These are phyloP conservation scores for Conops quadrifasciatus DNA, from an alignment of 2,888 invertebrate genomes.

Conservation along the genomic window DNA sequence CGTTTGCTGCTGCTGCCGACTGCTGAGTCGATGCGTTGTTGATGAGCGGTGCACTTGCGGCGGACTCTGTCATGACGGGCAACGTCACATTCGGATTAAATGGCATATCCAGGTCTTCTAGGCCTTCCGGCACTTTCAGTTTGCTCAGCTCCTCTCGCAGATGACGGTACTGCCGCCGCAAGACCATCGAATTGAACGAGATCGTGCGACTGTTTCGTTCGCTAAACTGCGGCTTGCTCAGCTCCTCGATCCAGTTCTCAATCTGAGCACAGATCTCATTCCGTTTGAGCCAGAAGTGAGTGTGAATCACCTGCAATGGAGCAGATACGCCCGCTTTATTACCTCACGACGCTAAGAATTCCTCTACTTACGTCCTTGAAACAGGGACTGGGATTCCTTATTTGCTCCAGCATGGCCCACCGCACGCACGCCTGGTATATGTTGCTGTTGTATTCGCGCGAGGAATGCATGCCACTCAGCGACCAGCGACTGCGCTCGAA, in stretches of 20 bases:
- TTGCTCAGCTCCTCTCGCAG: slow-evolving; percentile 87
- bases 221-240: slow-evolving; percentile 82
- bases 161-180: slow-evolving; percentile 81
- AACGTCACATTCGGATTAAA: slow-evolving; percentile 63
- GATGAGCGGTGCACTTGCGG: slow-evolving; percentile 31
- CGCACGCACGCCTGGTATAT: slow-evolving; percentile 93
- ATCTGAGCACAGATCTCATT: slow-evolving; percentile 89
- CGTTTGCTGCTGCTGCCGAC: background rate
- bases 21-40: slow-evolving; percentile 39
- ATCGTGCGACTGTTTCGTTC: slow-evolving; percentile 79
- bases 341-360: too few species aligned
- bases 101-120: slow-evolving; percentile 76
- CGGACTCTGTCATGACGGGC: slow-evolving; percentile 53
- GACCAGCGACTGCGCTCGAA: slow-evolving; percentile 91
- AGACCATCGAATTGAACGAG: slow-evolving; percentile 79
- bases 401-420: slow-evolving; percentile 96
- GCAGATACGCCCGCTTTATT: too few species aligned
- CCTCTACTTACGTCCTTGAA: slow-evolving; percentile 79
- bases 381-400: slow-evolving; percentile 87
- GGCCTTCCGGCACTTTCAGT: slow-evolving; percentile 79
- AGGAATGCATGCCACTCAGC: slow-evolving; percentile 86
- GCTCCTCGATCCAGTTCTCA: slow-evolving; percentile 88
- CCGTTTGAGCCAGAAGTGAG: slow-evolving; percentile 94
- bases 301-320: slow-evolving; percentile 78
- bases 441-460: slow-evolving; percentile 93